Evolutionary conservation across 1,140 invertebrate species (phyloP).

Genomic region (Helicoverpa zea): DNA sequence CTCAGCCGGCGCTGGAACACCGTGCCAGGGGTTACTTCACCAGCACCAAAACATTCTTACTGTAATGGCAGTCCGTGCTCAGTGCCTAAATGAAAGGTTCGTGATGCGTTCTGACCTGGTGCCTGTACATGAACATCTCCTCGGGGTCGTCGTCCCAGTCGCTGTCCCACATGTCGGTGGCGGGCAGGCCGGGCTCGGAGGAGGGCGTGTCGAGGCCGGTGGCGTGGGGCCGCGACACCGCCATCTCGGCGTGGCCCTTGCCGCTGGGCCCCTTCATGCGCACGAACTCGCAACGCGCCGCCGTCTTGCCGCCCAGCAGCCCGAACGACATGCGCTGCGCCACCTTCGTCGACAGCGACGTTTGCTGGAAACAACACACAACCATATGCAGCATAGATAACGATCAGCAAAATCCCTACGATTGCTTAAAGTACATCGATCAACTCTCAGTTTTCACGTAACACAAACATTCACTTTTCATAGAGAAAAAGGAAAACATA

Average conservation of each 20-base stretch:
- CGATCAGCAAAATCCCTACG: background rate
- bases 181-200: conserved; percentile 95
- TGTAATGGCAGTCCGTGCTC: too few species aligned
- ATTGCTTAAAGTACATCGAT: background rate
- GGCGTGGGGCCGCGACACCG: conserved; percentile 96
- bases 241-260: conserved; percentile 99
- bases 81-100: background rate
- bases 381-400: background rate
- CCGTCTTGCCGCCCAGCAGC: conserved; percentile 90
- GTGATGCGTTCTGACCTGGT: conserved; percentile 89
- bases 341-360: conserved; percentile 97
- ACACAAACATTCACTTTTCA: conserved; percentile 26
- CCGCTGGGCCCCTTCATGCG: conserved; percentile 98
- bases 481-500: conserved; percentile 6
- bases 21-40: background rate
- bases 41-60: background rate
- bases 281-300: conserved; percentile 98
- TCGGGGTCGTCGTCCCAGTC: conserved; percentile 96
- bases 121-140: conserved; percentile 93
- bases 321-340: conserved; percentile 98
- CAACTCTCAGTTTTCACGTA: conserved; percentile 6
- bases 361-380: conserved; percentile 89
- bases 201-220: conserved; percentile 97
- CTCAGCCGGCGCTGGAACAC: conserved; percentile 93
- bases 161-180: conserved; percentile 94